Conservation (phyloP, 2,113 vertebrate species). For the Chroicocephalus ridibundus region DNA sequence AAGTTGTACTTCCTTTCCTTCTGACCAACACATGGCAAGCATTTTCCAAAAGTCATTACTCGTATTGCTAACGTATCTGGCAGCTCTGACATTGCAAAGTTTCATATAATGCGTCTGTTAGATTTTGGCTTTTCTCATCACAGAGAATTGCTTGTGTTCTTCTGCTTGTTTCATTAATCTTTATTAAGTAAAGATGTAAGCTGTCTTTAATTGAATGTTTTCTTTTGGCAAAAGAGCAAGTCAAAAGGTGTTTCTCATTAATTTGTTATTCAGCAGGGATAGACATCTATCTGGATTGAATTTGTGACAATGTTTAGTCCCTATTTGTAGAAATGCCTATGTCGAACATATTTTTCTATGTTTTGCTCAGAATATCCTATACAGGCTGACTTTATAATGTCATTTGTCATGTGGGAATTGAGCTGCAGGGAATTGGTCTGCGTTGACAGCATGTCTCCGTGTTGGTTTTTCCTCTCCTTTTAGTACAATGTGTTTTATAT, state of each 20-base stretch:
- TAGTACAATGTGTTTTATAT: constrained; percentile 60
- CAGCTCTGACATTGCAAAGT: constrained; percentile 32
- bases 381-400: constrained; percentile 44
- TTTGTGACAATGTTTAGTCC: constrained; percentile 61
- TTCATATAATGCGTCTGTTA: constrained; percentile 11
- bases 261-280: constrained; percentile 63
- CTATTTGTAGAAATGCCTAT: constrained; percentile 53
- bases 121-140: constrained; percentile 47
- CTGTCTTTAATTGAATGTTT: constrained; percentile 64
- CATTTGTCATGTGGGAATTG: constrained; percentile 70
- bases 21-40: constrained; percentile 50
- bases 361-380: constrained; percentile 54
- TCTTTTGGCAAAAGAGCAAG: constrained; percentile 58
- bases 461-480: constrained; percentile 61
- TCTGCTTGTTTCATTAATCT: constrained; percentile 69
- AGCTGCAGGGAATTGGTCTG: constrained; percentile 59
- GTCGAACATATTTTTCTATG: constrained; percentile 61
- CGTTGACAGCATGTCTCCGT: constrained; percentile 57
- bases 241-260: constrained; percentile 73
- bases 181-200: constrained; percentile 71
- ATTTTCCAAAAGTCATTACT: constrained; percentile 37
- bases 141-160: constrained; percentile 46
- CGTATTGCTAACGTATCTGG: constrained; percentile 34
- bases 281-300: constrained; percentile 65
- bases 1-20: constrained; percentile 43